These are phyloP conservation scores for Sympetrum striolatum DNA, from an alignment of 2,888 invertebrate species.

Conservation along the genomic window DNA sequence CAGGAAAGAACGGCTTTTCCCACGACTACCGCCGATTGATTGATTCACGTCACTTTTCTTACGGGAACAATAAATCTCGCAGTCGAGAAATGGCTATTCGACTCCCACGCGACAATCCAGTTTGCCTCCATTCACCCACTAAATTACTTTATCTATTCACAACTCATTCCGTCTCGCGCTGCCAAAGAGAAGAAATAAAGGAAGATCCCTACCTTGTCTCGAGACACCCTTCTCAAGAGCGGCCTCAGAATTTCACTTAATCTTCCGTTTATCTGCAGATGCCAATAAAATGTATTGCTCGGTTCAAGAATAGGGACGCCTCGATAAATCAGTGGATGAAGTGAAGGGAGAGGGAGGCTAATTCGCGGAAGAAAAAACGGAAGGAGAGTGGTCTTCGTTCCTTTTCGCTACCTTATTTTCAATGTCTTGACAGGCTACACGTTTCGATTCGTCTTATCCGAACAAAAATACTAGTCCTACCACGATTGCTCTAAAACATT, in stretches of 20 bases:
- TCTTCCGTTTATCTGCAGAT: slow-evolving; percentile 48
- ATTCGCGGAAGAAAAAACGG: slow-evolving; percentile 4
- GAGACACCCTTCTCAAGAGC: slow-evolving; percentile 23
- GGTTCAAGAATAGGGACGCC: slow-evolving; percentile 25
- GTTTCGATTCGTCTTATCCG: not conserved
- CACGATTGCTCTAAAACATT: not conserved
- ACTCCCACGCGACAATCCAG: slow-evolving; percentile 35
- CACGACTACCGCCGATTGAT: slow-evolving; percentile 45
- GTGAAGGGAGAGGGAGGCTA: not conserved
- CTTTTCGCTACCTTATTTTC: not conserved
- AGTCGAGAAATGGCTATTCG: slow-evolving; percentile 32
- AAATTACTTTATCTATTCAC: slow-evolving; percentile 48
- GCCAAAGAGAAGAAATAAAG: not conserved
- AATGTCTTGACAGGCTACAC: slow-evolving; percentile 10
- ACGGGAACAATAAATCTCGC: slow-evolving; percentile 49
- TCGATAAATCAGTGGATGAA: slow-evolving; percentile 17
- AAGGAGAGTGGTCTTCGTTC: not conserved
- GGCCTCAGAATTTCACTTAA: slow-evolving; percentile 46
- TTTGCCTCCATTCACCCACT: slow-evolving; percentile 39
- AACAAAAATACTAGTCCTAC: not conserved
- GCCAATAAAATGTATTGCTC: slow-evolving; percentile 49
- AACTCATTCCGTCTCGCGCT: slow-evolving; percentile 32
- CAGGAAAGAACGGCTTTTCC: not conserved
- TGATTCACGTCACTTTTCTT: slow-evolving; percentile 49
- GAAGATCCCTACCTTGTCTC: slow-evolving; percentile 9